Percentiles rank a stretch among this genome's conserved stretches.
Conservation (phyloP, 1,140 invertebrate genomes). For the Venustaconcha ellipsiformis region DNA sequence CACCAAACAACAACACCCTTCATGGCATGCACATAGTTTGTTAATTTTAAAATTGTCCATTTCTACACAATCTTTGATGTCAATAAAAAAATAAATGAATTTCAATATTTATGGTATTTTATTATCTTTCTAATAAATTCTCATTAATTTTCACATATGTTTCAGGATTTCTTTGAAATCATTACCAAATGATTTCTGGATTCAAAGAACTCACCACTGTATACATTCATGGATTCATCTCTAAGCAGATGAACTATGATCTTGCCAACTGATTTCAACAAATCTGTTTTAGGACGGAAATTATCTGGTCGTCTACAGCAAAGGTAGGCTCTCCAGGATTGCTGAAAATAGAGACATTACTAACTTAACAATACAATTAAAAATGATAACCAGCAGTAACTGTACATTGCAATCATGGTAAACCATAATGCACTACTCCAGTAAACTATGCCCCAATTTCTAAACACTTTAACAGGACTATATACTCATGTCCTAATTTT, state of each 20-base stretch:
- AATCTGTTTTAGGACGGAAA: slow-evolving; percentile 37
- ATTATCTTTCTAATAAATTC: too few relatives aligned
- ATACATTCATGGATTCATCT: slow-evolving; percentile 53
- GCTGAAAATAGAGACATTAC: slow-evolving; percentile 35
- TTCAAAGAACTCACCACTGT: slow-evolving; percentile 42
- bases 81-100: too few relatives aligned
- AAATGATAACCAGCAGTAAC: slow-evolving; percentile 1
- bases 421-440: not conserved
- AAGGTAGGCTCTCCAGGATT: slow-evolving; percentile 59
- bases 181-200: slow-evolving; percentile 26
- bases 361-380: too few relatives aligned
- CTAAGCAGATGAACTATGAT: slow-evolving; percentile 52
- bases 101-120: too few relatives aligned
- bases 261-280: slow-evolving; percentile 50
- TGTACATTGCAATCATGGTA: not conserved
- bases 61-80: too few relatives aligned
- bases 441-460: not conserved
- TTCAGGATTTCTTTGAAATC: too few relatives aligned
- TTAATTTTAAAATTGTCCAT: too few relatives aligned
- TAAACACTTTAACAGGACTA: not conserved
- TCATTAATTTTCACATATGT: too few relatives aligned
- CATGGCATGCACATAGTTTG: too few relatives aligned
- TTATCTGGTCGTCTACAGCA: slow-evolving; percentile 37
- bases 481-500: too few relatives aligned
- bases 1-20: too few relatives aligned